These are phyloP conservation scores for Calycopis cecrops DNA, from an alignment of 1,140 invertebrate genomes.

Conservation along the genomic window DNA sequence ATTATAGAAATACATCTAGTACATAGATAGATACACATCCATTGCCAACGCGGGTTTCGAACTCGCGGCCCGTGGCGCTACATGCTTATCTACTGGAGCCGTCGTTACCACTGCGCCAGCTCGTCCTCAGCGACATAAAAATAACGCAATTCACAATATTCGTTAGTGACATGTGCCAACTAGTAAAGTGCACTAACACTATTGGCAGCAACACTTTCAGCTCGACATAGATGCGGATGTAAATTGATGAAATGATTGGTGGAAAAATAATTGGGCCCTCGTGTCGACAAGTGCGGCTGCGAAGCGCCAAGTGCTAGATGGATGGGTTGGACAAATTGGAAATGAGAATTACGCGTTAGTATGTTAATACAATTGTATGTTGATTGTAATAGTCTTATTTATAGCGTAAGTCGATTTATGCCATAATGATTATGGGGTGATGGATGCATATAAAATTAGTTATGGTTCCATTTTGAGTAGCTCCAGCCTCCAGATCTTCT, in stretches of 20 bases:
- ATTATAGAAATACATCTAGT: too few relatives aligned
- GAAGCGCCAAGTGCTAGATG: background rate
- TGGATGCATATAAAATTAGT: too few relatives aligned
- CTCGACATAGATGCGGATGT: constrained; percentile 3
- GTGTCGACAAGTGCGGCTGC: background rate
- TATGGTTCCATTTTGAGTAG: too few relatives aligned
- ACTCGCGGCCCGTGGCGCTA: too few relatives aligned
- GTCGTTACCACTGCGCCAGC: too few relatives aligned
- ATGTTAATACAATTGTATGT: background rate
- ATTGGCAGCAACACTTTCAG: background rate
- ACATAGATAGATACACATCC: too few relatives aligned
- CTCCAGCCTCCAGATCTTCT: too few relatives aligned
- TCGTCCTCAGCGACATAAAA: background rate
- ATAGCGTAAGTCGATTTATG: too few relatives aligned
- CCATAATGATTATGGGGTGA: too few relatives aligned
- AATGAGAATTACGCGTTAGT: background rate
- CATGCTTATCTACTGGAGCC: too few relatives aligned
- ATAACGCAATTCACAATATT: background rate
- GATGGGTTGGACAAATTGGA: constrained; percentile 3
- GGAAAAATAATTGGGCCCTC: constrained; percentile 8
- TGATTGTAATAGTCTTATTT: too few relatives aligned
- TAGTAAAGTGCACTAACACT: background rate
- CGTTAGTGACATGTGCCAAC: background rate
- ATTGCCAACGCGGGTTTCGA: too few relatives aligned
- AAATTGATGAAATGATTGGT: constrained; percentile 7